A percentile compares a stretch with the other conserved stretches of the same genome.
These are phyloP conservation scores for Drosophila simulans DNA, from an alignment of 1,140 invertebrate genomes.

Conservation along the genomic window DNA sequence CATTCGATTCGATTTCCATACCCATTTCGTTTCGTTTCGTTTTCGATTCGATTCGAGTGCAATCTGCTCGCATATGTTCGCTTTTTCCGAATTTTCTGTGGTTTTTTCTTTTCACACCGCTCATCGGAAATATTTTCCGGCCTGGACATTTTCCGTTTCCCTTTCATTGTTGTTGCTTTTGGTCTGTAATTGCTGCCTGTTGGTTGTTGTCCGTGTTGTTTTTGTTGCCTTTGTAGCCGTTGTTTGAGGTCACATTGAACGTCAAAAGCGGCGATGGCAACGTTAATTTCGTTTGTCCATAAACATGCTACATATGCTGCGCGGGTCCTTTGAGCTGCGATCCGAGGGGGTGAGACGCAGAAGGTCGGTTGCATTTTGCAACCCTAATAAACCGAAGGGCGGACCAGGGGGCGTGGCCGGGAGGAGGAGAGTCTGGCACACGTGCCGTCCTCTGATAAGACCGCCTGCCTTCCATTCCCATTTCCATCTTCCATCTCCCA, in stretches of 20 bases:
- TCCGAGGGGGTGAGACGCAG: neutral
- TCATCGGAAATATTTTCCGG: constrained; percentile 30
- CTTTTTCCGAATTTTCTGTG: constrained; percentile 25
- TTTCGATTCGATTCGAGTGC: constrained; percentile 17
- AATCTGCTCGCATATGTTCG: constrained; percentile 34
- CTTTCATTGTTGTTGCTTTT: constrained; percentile 41
- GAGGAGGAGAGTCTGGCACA: constrained; percentile 42
- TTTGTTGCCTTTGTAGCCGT: constrained; percentile 41
- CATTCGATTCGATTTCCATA: constrained; percentile 15
- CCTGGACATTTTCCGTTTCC: constrained; percentile 43
- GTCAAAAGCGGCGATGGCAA: constrained; percentile 72
- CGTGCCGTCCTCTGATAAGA: constrained; percentile 69
- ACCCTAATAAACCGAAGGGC: constrained; percentile 71
- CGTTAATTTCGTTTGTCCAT: constrained; percentile 78
- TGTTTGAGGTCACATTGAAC: constrained; percentile 73
- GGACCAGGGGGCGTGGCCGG: constrained; percentile 2
- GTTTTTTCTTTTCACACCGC: constrained; percentile 25
- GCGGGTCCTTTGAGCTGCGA: neutral
- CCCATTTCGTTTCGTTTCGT: neutral
- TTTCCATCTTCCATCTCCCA: constrained; percentile 2
- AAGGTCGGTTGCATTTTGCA: constrained; percentile 54
- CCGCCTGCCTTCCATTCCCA: neutral
- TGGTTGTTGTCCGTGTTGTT: constrained; percentile 34
- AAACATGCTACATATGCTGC: constrained; percentile 79
- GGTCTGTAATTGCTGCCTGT: constrained; percentile 23